Evolutionary conservation across 2,113 vertebrate genomes (phyloP).

Genomic region (Trichomycterus rosablanca): DNA sequence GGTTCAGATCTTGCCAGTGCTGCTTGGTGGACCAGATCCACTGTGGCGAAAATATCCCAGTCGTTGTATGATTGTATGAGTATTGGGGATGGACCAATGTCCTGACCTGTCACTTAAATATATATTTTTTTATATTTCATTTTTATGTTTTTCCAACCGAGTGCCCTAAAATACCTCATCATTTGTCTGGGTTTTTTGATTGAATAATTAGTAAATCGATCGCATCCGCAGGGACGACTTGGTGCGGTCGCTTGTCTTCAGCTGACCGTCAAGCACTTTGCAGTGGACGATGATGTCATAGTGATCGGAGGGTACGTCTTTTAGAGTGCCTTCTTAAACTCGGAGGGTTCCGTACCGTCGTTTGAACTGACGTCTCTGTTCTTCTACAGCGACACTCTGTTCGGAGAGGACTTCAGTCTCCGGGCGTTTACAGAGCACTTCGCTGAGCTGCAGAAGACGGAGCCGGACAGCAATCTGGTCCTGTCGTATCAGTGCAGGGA

Average conservation of each 20-base stretch:
- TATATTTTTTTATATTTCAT: no score
- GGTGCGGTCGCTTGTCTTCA: constrained; percentile 73
- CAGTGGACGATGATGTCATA: constrained; percentile 63
- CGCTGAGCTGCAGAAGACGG: constrained; percentile 46
- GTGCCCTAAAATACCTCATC: no score
- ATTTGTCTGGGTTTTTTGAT: no score
- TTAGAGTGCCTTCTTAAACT: neutral
- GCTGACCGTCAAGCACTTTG: constrained; percentile 65
- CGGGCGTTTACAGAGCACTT: constrained; percentile 52
- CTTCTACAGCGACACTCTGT: constrained; percentile 70
- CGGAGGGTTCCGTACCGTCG: neutral
- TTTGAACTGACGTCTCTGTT: neutral
- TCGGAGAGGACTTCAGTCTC: constrained; percentile 77
- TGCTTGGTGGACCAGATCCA: no score
- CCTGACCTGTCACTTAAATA: no score
- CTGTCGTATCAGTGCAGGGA: constrained; percentile 71
- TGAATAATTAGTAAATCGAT: no score
- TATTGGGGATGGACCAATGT: no score
- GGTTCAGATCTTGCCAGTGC: no score
- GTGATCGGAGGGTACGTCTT: constrained; percentile 69
- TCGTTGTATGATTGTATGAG: no score
- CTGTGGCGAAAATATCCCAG: no score
- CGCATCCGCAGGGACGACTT: constrained; percentile 64
- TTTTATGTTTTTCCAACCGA: no score
- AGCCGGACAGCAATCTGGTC: constrained; percentile 59